phyloP scores from a whole-genome alignment of 2,797 vertebrate genomes.

The Danio aesculapii region DNA sequence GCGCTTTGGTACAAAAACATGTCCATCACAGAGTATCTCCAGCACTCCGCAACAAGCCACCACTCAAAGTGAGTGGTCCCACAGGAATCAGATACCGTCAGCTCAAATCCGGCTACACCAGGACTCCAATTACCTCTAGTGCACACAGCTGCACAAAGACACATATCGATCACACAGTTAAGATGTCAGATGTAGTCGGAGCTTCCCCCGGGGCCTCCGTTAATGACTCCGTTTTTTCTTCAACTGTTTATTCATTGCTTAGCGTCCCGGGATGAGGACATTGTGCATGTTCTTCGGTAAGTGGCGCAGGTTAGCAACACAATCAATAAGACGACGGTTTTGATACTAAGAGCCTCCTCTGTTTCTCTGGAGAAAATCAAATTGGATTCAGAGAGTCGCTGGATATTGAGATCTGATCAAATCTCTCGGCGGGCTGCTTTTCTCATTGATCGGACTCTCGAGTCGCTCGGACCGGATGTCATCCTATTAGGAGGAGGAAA shows the following conservation, averaged over 20 bases:
- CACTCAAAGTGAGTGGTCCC: constrained; percentile 33
- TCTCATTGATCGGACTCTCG: constrained; percentile 71
- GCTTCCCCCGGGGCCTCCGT: constrained; percentile 68
- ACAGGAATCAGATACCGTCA: constrained; percentile 34
- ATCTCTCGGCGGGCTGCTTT: constrained; percentile 66
- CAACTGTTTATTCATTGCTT: constrained; percentile 74
- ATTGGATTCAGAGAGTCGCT: constrained; percentile 47
- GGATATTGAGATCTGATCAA: constrained; percentile 75
- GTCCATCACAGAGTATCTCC: constrained; percentile 37
- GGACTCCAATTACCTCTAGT: constrained; percentile 54
- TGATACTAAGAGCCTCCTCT: constrained; percentile 49
- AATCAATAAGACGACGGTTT: constrained; percentile 71
- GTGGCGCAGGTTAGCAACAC: constrained; percentile 74
- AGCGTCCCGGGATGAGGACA: constrained; percentile 59
- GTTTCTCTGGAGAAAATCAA: constrained; percentile 53
- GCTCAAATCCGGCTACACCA: constrained; percentile 27
- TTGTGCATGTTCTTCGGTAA: constrained; percentile 68
- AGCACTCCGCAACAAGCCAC: background rate
- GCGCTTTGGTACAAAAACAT: constrained; percentile 21
- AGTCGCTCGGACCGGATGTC: constrained; percentile 56
- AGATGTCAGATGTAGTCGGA: constrained; percentile 69
- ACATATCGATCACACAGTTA: constrained; percentile 75
- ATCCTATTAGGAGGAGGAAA: constrained; percentile 35
- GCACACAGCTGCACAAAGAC: constrained; percentile 63
- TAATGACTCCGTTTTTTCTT: constrained; percentile 71